Evolutionary conservation across 2,888 invertebrate genomes (phyloP).

Genomic region (Himalopsyche tibetana): DNA sequence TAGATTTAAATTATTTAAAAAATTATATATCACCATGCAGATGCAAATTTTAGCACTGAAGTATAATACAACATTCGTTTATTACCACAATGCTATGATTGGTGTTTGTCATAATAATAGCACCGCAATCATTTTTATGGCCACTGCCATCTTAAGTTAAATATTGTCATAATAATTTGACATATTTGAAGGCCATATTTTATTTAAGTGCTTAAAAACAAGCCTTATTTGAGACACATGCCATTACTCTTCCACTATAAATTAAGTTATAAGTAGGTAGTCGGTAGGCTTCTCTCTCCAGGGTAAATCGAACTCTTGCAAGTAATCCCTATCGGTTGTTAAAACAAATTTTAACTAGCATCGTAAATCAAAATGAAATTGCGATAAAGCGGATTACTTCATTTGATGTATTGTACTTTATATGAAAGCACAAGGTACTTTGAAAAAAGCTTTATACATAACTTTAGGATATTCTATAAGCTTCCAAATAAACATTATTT

Average conservation of each 20-base stretch:
- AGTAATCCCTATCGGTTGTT: conserved; percentile 56
- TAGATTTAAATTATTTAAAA: too few species aligned
- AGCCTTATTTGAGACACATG: background rate
- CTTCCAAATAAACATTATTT: background rate
- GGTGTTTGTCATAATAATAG: too few species aligned
- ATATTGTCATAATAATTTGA: too few species aligned
- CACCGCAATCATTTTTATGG: too few species aligned
- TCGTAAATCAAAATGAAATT: conserved; percentile 60
- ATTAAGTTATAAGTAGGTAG: conserved; percentile 15
- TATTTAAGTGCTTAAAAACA: too few species aligned
- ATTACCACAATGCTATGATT: too few species aligned
- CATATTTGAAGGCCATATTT: too few species aligned
- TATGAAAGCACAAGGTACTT: conserved; percentile 30
- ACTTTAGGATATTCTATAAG: conserved; percentile 14
- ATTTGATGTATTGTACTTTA: conserved; percentile 57
- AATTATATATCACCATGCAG: too few species aligned
- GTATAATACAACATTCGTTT: too few species aligned
- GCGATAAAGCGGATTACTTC: conserved; percentile 60
- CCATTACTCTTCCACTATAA: conserved; percentile 11
- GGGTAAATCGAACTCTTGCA: conserved; percentile 57
- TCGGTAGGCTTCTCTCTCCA: conserved; percentile 39
- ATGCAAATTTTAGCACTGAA: too few species aligned
- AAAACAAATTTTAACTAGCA: conserved; percentile 59
- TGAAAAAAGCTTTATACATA: conserved; percentile 13
- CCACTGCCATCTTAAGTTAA: too few species aligned